Conservation (phyloP, 2,888 invertebrate species). For the Acanthosepion lycidas region DNA sequence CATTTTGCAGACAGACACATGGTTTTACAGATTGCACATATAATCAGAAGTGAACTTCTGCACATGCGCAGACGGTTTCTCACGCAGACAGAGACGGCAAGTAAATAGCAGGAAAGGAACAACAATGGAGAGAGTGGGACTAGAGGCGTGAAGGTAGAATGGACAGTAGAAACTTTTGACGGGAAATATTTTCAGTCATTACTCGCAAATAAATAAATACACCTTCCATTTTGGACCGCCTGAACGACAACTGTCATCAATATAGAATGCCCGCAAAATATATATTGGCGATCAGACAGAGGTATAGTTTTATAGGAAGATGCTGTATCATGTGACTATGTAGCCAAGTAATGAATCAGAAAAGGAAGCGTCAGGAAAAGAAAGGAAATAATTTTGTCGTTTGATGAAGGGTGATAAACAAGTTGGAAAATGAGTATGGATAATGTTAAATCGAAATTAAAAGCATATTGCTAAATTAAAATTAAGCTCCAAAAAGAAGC, state of each 20-base stretch:
- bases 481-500: no score
- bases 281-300: neutral
- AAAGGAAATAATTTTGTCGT: no score
- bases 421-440: no score
- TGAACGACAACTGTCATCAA: neutral
- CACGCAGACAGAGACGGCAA: neutral
- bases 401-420: no score
- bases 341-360: neutral
- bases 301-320: neutral
- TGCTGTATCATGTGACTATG: neutral
- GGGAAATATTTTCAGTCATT: neutral
- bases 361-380: neutral
- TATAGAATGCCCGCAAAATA: neutral
- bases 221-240: neutral
- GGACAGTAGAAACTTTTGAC: neutral
- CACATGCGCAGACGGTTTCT: neutral
- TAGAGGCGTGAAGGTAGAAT: neutral
- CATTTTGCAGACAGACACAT: neutral
- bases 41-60: neutral
- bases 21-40: neutral
- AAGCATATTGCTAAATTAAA: no score
- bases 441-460: no score
- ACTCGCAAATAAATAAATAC: neutral
- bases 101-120: neutral
- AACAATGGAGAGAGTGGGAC: neutral